These are phyloP conservation scores for Heliconius hortense DNA, from an alignment of 2,888 invertebrate genomes.

Conservation along the genomic window DNA sequence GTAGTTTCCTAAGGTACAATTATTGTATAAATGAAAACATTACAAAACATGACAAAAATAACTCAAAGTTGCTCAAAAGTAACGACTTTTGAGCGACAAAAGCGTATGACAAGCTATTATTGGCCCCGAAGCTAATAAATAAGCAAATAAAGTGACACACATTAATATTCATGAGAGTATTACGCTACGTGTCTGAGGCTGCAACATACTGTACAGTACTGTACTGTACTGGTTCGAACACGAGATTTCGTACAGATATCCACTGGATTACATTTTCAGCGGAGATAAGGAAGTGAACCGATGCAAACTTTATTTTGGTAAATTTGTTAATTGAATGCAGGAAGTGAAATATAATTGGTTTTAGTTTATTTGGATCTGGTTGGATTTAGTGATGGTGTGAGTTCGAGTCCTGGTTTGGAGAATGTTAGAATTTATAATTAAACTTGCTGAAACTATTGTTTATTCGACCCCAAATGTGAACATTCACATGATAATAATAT, in stretches of 20 bases:
- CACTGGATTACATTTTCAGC: slow-evolving; percentile 36
- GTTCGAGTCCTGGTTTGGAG: not conserved
- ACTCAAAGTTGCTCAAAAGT: slow-evolving; percentile 35
- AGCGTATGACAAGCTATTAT: slow-evolving; percentile 48
- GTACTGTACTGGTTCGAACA: slow-evolving; percentile 34
- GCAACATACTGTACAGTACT: slow-evolving; percentile 39
- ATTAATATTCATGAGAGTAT: slow-evolving; percentile 75
- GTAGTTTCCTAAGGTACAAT: not conserved
- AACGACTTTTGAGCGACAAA: slow-evolving; percentile 13
- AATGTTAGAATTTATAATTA: not conserved
- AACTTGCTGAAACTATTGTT: no score
- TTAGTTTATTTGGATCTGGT: not conserved
- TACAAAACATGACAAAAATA: not conserved
- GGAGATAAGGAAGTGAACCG: slow-evolving; percentile 24
- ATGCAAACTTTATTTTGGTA: slow-evolving; percentile 28
- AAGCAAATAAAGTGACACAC: slow-evolving; percentile 68
- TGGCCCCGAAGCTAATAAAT: slow-evolving; percentile 58
- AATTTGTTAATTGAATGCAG: not conserved
- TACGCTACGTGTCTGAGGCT: slow-evolving; percentile 60
- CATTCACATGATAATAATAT: no score
- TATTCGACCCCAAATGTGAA: no score
- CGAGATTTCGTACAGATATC: slow-evolving; percentile 33
- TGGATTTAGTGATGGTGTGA: not conserved
- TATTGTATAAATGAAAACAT: not conserved
- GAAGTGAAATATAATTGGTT: not conserved